Evolutionary conservation across 2,113 vertebrate genomes (phyloP), one percentile per base, ranked within the genome.

Genomic region (Miniopterus natalensis): DNA sequence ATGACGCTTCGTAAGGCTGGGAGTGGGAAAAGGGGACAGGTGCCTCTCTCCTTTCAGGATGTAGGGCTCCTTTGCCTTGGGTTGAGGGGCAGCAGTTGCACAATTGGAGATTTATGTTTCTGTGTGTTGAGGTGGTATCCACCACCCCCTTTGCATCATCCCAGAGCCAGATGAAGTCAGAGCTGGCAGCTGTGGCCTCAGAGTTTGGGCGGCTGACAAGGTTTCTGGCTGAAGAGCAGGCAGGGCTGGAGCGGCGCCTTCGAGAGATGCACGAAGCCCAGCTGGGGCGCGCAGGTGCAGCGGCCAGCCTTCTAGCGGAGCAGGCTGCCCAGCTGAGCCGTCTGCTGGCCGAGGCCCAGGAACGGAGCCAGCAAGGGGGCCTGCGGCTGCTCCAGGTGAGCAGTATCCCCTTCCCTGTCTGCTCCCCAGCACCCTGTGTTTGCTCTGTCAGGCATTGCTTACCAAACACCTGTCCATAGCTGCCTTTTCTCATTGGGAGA

Each of bases 141-240:
- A 97, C 98, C 18, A 36, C 95, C n/a, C 51, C 49, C 88, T 95
- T 95, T 96, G 81, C 90, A 53, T 96, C 71, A 84, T 96, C 89
- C 61, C 94, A 98, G 98, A 98, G 97, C 61, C 98, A 98, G 94
- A 98, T 98, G 98, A 98, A 98, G 95, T 84, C 95, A 75, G 98
- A 98, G 47, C 95, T 98, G 77, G 97, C 98, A 92, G 98, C 98
- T 23, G 97, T 98, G 6, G 98, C 98, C 90, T 97, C 98, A 0
- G 98, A 98, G 10, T 98, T 98, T 1, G 98, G 98, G 95, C 92
- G 98, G 57, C 96, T 98, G 88, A 98, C 98, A 42, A 97, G 98
- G 23, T 98, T 98, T 95, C 98, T 98, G n/a, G 96, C 98, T 0
- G 98, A 98, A 25, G 98, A 98, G 66, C 98, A 98, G 96, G 98